Conservation (phyloP, 1,140 invertebrate genomes). For the Thereuonema tuberculata region DNA sequence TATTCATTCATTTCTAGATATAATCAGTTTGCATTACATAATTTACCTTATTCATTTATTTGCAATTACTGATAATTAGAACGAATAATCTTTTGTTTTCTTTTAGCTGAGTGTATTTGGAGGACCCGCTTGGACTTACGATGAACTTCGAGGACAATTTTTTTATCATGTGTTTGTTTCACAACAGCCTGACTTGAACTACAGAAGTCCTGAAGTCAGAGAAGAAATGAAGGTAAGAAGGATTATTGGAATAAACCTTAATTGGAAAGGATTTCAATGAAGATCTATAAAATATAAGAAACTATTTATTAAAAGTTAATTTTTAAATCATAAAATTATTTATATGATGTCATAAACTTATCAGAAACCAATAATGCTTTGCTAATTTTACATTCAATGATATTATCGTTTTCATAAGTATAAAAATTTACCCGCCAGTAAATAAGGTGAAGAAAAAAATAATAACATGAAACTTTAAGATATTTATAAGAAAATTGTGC, state of each 20-base stretch:
- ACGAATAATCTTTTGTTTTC: too few relatives aligned
- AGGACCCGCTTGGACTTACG: conserved; percentile 46
- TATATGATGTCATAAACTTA: too few relatives aligned
- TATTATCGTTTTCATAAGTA: too few relatives aligned
- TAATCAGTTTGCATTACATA: too few relatives aligned
- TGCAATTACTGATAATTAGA: too few relatives aligned
- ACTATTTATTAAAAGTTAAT: conserved; percentile 48
- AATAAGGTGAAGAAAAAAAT: too few relatives aligned
- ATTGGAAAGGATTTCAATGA: conserved; percentile 48
- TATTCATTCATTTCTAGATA: not conserved
- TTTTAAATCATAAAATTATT: conserved; percentile 39
- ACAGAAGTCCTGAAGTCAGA: conserved; percentile 22
- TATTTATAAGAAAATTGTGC: too few relatives aligned
- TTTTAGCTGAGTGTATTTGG: conserved; percentile 36
- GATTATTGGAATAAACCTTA: conserved; percentile 39
- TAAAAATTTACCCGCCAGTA: too few relatives aligned
- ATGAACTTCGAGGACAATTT: conserved; percentile 38
- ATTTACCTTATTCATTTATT: too few relatives aligned
- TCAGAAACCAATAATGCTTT: too few relatives aligned
- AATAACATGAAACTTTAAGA: too few relatives aligned
- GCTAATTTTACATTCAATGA: too few relatives aligned
- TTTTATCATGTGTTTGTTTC: conserved; percentile 45
- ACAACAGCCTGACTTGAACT: conserved; percentile 26
- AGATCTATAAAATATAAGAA: conserved; percentile 58
- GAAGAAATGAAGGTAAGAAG: conserved; percentile 24